Evolutionary conservation across 2,113 vertebrate genomes (phyloP).

Genomic region (Prolemur simus): DNA sequence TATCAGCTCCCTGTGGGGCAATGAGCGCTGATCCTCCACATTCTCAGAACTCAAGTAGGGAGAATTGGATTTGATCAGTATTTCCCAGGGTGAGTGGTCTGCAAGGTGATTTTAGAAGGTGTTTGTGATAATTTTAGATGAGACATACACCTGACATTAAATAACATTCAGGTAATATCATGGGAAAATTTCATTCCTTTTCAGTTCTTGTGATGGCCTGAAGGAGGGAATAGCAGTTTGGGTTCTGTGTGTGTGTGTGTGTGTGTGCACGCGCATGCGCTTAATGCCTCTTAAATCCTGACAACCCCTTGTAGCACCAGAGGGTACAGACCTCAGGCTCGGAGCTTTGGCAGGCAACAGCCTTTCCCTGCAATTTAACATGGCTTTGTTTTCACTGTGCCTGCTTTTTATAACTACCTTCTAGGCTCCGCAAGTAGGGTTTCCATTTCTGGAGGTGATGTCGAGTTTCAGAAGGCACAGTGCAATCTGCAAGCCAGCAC

Average conservation of each 20-base stretch:
- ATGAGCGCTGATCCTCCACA: rapidly evolving
- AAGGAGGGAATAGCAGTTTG: not conserved
- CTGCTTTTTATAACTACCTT: not conserved
- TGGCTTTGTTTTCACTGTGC: not conserved
- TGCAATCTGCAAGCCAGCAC: not conserved
- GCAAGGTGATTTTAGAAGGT: not conserved
- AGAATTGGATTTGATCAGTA: not conserved
- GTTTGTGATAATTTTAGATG: not conserved
- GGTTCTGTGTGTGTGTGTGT: not conserved
- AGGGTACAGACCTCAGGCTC: not conserved
- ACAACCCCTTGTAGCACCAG: not conserved
- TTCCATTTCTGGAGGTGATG: not conserved
- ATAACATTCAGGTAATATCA: not conserved
- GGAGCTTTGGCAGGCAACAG: not conserved
- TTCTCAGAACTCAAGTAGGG: not conserved
- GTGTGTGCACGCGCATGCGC: not conserved
- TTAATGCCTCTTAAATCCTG: not conserved
- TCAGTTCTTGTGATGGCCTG: not conserved
- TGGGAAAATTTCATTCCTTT: not conserved
- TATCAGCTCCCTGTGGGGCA: not conserved
- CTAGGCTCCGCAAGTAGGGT: not conserved
- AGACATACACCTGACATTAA: not conserved
- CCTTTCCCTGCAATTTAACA: not conserved
- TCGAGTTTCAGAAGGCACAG: not conserved
- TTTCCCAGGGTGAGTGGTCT: not conserved